Percentiles rank a stretch among this genome's conserved stretches.
phyloP scores from a whole-genome alignment of 2,888 invertebrate species.

The Cephus spinipes region DNA sequence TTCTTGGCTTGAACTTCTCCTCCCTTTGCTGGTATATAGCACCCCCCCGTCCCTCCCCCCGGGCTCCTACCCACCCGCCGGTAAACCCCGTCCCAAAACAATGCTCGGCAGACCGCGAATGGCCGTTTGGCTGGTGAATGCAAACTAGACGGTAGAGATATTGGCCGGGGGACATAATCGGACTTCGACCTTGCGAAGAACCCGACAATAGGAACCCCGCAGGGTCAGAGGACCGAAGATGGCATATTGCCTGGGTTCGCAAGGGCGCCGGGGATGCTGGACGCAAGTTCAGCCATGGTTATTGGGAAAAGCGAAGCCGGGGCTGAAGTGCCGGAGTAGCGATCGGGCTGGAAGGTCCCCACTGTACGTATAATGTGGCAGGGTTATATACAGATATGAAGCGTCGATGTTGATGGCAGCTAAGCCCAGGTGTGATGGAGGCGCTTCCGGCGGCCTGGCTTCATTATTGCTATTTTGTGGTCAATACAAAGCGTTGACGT shows the following conservation, averaged over 20 bases:
- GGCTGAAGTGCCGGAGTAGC: neutral
- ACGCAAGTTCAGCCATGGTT: neutral
- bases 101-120: slow-evolving; percentile 50
- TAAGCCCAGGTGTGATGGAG: neutral
- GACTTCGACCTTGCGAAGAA: slow-evolving; percentile 48
- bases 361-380: neutral
- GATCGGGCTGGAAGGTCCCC: neutral
- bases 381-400: neutral
- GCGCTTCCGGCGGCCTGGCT: slow-evolving; percentile 21
- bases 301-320: neutral
- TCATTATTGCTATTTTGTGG: slow-evolving; percentile 51
- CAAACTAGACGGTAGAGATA: slow-evolving; percentile 47
- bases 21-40: neutral
- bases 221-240: neutral
- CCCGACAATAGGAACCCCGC: slow-evolving; percentile 18
- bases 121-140: slow-evolving; percentile 50
- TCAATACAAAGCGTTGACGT: slow-evolving; percentile 50
- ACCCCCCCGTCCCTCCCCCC: neutral
- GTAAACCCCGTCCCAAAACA: slow-evolving; percentile 29
- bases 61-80: neutral
- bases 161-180: slow-evolving; percentile 50
- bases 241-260: neutral
- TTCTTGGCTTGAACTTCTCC: neutral
- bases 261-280: neutral
- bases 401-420: neutral